phyloP scores from a whole-genome alignment of 1,140 invertebrate species.

The Trichoplusia ni region DNA sequence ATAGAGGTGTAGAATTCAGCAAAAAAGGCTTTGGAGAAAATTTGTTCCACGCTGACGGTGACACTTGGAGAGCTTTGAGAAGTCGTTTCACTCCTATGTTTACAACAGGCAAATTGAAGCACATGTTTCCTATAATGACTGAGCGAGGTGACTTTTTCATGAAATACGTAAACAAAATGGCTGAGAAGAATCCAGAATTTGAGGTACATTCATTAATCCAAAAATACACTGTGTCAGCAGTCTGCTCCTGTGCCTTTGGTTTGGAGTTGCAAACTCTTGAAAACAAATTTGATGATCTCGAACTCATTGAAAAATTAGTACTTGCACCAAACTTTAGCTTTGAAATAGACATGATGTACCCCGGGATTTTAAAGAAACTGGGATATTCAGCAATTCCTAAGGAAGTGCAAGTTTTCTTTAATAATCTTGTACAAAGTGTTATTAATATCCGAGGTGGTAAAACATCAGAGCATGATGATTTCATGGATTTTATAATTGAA shows the following conservation, averaged over 20 bases:
- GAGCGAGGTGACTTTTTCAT: slow-evolving; percentile 57
- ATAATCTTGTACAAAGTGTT: slow-evolving; percentile 25
- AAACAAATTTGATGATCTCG: slow-evolving; percentile 23
- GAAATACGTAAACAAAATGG: slow-evolving; percentile 37
- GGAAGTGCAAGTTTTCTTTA: slow-evolving; percentile 24
- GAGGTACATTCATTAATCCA: slow-evolving; percentile 68
- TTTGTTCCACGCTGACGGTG: slow-evolving; percentile 69
- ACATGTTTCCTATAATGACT: slow-evolving; percentile 75
- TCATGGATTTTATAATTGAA: slow-evolving; percentile 38
- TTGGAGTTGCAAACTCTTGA: slow-evolving; percentile 66
- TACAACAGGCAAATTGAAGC: slow-evolving; percentile 69
- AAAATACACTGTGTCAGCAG: slow-evolving; percentile 72
- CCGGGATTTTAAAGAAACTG: slow-evolving; percentile 26
- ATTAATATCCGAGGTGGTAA: slow-evolving; percentile 28
- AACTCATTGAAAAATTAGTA: slow-evolving; percentile 38
- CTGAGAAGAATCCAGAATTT: slow-evolving; percentile 38
- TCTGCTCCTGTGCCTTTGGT: slow-evolving; percentile 82
- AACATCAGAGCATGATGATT: slow-evolving; percentile 36
- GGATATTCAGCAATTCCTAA: slow-evolving; percentile 34
- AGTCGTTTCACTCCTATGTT: slow-evolving; percentile 81
- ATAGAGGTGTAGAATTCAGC: slow-evolving; percentile 72
- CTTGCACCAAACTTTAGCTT: slow-evolving; percentile 4
- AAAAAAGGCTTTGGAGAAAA: slow-evolving; percentile 77
- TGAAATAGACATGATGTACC: slow-evolving; percentile 39
- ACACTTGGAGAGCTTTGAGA: slow-evolving; percentile 81